A percentile compares a stretch with the other conserved stretches of the same genome.
These are phyloP conservation scores for Plecotus auritus DNA, from an alignment of 2,113 vertebrate species.

Conservation along the genomic window DNA sequence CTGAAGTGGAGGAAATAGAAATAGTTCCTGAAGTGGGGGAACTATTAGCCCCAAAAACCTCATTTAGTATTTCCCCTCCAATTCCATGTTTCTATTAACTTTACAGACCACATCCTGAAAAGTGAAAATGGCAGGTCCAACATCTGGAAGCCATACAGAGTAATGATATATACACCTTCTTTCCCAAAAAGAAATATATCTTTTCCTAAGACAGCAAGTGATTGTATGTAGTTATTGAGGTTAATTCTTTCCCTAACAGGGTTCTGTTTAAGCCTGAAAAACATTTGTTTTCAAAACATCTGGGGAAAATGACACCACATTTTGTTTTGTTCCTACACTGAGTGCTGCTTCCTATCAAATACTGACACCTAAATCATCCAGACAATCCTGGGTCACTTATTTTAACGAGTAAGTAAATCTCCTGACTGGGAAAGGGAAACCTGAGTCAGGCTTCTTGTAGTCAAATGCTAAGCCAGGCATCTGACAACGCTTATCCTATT, in stretches of 20 bases:
- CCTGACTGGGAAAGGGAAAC: neutral
- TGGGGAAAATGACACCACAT: neutral
- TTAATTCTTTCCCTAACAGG: neutral
- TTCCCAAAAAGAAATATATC: neutral
- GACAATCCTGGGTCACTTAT: neutral
- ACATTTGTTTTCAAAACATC: neutral
- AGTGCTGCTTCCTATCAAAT: neutral
- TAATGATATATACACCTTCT: neutral
- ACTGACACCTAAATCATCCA: neutral
- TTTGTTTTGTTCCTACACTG: neutral
- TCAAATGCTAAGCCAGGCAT: neutral
- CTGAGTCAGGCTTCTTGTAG: neutral
- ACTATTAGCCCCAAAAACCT: neutral
- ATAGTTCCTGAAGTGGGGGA: neutral
- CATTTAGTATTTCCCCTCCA: neutral
- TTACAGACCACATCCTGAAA: neutral
- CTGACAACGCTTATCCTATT: neutral
- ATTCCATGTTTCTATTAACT: neutral
- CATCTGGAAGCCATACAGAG: neutral
- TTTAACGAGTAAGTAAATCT: neutral
- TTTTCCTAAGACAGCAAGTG: neutral
- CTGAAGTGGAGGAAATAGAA: neutral
- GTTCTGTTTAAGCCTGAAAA: neutral
- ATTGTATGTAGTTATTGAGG: neutral
- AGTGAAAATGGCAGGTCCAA: neutral